Evolutionary conservation across 2,888 invertebrate species (phyloP), one percentile per base, ranked within the genome.

Genomic region (Campaea margaritaria): DNA sequence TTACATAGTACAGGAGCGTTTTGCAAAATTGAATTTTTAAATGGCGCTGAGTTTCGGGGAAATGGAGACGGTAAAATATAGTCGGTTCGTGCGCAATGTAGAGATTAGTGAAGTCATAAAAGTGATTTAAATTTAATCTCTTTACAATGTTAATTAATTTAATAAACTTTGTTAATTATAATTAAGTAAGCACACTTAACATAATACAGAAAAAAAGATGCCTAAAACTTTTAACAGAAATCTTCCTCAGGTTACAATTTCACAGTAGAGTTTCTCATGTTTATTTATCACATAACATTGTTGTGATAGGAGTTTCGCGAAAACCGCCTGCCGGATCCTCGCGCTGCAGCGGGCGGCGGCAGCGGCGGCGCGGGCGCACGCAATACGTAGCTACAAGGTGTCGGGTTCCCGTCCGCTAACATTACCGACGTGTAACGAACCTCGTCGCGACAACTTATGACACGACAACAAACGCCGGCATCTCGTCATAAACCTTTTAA

Each of bases 391-490:
- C 42, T 16, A 78, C 78, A 70, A 70, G 81, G 89, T 87, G 87
- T 90, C 86, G 75, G 83, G 81, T 89, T 87, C 77, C 42, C 80
- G 79, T 83, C 83, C 78, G 78, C 77, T 81, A 75, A 74, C 80
- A 76, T 86, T 81, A 82, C 83, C 76, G 74, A 70, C 80, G 79
- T 80, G 84, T 81, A 84, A 79, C 83, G 74, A 80, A 79, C 81
- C 83, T 77, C 80, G 78, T 73, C 72, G 69, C 76, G 82, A 85
- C 88, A 82, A 85, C 83, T 88, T 87, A 86, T 87, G 87, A 89
- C 90, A 87, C 78, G 85, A 84, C 82, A 85, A 83, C 86, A 86
- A 84, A 85, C 78, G 83, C 83, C 82, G 81, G 80, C 81, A 81
- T 78, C 72, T 55, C 73, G 65, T 74, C 73, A 79, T 80, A 81